phyloP scores from a whole-genome alignment of 2,113 vertebrate genomes.

The Aramus guarauna region DNA sequence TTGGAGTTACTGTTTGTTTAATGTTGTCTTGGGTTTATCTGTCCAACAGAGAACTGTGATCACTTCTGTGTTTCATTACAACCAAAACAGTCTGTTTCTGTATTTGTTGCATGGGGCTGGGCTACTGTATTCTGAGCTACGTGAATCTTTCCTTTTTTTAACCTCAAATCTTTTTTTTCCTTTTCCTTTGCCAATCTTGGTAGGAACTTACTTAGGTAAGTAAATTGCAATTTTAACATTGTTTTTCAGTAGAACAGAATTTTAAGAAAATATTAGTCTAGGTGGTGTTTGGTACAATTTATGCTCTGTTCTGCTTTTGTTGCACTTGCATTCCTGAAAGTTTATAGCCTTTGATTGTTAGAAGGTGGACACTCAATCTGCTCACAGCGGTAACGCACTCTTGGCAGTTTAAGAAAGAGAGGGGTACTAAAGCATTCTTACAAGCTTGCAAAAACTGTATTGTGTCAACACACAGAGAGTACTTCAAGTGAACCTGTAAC shows the following conservation, averaged over 20 bases:
- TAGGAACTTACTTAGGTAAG: slow-evolving; percentile 81
- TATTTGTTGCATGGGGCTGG: slow-evolving; percentile 34
- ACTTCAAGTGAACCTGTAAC: neutral
- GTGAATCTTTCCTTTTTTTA: slow-evolving; percentile 14
- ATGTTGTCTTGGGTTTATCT: slow-evolving; percentile 7
- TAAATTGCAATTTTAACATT: slow-evolving; percentile 51
- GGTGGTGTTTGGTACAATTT: neutral
- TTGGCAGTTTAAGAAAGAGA: neutral
- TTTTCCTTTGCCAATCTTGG: slow-evolving; percentile 51
- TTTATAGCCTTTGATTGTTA: neutral
- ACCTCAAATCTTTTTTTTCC: slow-evolving; percentile 45
- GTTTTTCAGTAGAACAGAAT: neutral
- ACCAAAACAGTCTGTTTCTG: neutral
- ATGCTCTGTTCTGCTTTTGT: neutral
- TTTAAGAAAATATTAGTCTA: neutral
- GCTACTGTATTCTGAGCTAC: slow-evolving; percentile 32
- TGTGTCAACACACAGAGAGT: neutral
- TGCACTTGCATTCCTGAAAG: neutral
- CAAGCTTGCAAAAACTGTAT: neutral
- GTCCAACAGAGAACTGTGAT: neutral
- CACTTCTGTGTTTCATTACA: neutral
- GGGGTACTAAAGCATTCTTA: neutral
- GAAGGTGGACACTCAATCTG: neutral
- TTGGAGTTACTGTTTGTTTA: neutral
- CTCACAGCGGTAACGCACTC: neutral